phyloP scores from a whole-genome alignment of 2,113 vertebrate genomes.

The Physeter macrocephalus region DNA sequence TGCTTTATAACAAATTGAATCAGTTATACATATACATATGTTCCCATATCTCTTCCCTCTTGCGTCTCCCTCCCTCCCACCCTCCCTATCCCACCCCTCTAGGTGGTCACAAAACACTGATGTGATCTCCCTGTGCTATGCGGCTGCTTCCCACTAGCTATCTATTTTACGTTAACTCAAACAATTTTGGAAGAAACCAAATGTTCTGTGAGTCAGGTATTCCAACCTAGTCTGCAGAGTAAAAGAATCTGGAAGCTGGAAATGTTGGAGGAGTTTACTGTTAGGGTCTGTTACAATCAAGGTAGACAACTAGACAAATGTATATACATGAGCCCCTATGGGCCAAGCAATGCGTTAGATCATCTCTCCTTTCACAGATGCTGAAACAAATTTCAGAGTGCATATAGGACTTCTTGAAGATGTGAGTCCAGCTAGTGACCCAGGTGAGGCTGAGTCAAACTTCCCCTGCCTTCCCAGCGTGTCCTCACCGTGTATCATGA shows the following conservation, averaged over 20 bases:
- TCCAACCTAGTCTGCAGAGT: background rate
- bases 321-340: background rate
- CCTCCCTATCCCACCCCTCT: too few species aligned
- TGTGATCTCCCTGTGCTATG: too few species aligned
- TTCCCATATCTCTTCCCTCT: too few species aligned
- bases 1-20: too few species aligned
- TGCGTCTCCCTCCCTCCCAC: too few species aligned
- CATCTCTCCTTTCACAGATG: background rate
- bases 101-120: too few species aligned
- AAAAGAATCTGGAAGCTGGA: background rate
- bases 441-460: background rate
- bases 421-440: background rate
- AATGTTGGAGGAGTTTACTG: background rate
- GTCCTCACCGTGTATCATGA: rapidly evolving
- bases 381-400: background rate
- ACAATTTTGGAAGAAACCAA: background rate
- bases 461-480: background rate
- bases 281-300: background rate
- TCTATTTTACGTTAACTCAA: too few species aligned
- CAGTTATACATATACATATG: too few species aligned
- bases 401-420: background rate
- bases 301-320: background rate
- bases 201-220: background rate
- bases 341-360: background rate
- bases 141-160: too few species aligned